Evolutionary conservation across 2,888 invertebrate genomes (phyloP).

Genomic region (Liopterus haemorrhoidalis): DNA sequence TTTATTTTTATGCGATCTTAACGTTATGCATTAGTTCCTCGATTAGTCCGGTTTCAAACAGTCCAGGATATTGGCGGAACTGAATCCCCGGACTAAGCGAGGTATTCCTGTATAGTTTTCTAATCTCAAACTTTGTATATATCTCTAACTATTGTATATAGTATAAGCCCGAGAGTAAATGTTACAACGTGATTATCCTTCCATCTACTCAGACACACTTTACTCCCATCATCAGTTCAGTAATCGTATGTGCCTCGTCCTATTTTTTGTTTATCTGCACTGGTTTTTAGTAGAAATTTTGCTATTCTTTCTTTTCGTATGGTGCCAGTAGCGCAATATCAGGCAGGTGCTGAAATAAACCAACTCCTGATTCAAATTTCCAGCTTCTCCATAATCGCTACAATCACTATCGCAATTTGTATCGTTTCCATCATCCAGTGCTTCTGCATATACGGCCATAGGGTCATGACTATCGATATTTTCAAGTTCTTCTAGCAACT

Average conservation of each 20-base stretch:
- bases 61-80: too few species aligned
- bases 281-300: conserved; percentile 1
- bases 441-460: conserved; percentile 9
- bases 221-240: conserved; percentile 1
- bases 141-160: too few species aligned
- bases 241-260: conserved; percentile 2
- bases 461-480: background rate
- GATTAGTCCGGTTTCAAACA: too few species aligned
- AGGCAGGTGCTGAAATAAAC: background rate
- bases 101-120: too few species aligned
- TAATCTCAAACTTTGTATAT: too few species aligned
- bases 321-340: conserved; percentile 2
- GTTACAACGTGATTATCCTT: background rate
- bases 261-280: background rate
- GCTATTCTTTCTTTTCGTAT: conserved; percentile 5
- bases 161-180: too few species aligned
- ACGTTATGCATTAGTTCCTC: too few species aligned
- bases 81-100: too few species aligned
- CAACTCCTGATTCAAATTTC: conserved; percentile 10
- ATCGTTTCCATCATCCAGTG: conserved; percentile 8
- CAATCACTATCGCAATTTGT: conserved; percentile 11
- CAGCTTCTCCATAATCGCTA: conserved; percentile 11
- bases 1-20: too few species aligned
- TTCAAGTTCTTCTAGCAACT: conserved; percentile 8
- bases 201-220: conserved; percentile 7